A percentile compares a stretch with the other conserved stretches of the same genome.
Conservation (phyloP, 2,797 vertebrate species). For the Schizothorax lantsangensis region DNA sequence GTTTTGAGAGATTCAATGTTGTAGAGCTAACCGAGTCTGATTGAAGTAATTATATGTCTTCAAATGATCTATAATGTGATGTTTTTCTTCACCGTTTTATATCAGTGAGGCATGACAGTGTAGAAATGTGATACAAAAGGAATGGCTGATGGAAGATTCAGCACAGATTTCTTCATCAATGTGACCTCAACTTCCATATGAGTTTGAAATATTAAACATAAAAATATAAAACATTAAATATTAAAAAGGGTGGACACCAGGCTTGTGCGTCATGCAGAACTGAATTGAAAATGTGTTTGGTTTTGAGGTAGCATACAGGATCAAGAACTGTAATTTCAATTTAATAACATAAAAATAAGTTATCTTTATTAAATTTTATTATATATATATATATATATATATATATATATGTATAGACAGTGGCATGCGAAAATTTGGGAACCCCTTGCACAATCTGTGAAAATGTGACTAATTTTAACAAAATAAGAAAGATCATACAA, state of each 20-base stretch:
- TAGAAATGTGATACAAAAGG: conserved; percentile 24
- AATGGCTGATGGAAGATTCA: conserved; percentile 6
- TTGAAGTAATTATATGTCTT: conserved; percentile 24
- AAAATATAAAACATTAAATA: conserved; percentile 1
- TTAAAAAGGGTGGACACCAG: neutral
- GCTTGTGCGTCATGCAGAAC: neutral
- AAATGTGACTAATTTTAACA: no score
- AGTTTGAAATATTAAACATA: conserved; percentile 22
- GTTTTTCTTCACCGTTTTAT: neutral
- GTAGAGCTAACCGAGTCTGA: neutral
- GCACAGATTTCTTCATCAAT: conserved; percentile 3
- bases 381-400: no score
- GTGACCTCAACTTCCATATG: conserved; percentile 1
- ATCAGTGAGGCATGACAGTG: conserved; percentile 1
- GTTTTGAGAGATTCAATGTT: conserved; percentile 23
- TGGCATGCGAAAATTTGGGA: no score
- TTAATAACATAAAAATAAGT: neutral
- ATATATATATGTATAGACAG: no score
- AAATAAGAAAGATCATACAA: no score
- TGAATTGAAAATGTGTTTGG: neutral
- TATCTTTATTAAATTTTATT: neutral
- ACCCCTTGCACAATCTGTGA: no score
- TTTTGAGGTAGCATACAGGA: neutral
- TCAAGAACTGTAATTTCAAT: neutral
- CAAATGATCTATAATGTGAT: neutral